Conservation (phyloP, 2,888 invertebrate genomes). For the Cryptus armator region DNA sequence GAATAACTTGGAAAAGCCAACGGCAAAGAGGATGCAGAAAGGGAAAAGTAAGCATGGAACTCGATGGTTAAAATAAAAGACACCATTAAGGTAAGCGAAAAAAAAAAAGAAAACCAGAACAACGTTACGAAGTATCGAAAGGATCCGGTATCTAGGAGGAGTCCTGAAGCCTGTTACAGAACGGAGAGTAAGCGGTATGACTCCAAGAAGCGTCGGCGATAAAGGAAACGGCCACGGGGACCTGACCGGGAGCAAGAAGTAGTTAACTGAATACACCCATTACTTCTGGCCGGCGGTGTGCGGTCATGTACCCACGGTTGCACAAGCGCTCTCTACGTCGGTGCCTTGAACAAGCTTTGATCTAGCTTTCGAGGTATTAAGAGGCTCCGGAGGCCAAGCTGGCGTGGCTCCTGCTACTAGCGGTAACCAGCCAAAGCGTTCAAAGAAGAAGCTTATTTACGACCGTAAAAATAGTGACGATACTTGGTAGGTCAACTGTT, state of each 20-base stretch:
- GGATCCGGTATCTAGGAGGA: conserved; percentile 3
- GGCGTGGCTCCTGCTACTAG: not conserved
- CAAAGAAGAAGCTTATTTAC: conserved; percentile 9
- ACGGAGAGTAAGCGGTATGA: conserved; percentile 56
- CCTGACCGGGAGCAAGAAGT: conserved; percentile 55
- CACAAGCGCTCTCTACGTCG: conserved; percentile 31
- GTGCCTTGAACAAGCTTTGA: conserved; percentile 62
- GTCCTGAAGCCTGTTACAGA: conserved; percentile 47
- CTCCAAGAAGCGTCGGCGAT: conserved; percentile 50
- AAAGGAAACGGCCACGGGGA: conserved; percentile 37
- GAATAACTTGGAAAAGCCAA: conserved; percentile 52
- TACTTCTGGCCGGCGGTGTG: conserved; percentile 38
- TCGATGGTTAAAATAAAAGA: conserved; percentile 23
- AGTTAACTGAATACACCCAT: conserved; percentile 61
- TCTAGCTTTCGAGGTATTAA: conserved; percentile 58
- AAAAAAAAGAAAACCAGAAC: conserved; percentile 24
- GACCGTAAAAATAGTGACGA: conserved; percentile 2
- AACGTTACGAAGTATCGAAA: conserved; percentile 35
- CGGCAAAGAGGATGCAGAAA: conserved; percentile 28
- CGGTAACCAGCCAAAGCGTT: not conserved
- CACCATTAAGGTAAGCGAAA: not conserved
- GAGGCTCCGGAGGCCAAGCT: conserved; percentile 10
- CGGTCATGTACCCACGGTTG: conserved; percentile 55
- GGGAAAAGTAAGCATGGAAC: conserved; percentile 2
- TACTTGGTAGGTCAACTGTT: not conserved